These are phyloP conservation scores for Plutomurus gul DNA, from an alignment of 1,140 invertebrate genomes.

Conservation along the genomic window DNA sequence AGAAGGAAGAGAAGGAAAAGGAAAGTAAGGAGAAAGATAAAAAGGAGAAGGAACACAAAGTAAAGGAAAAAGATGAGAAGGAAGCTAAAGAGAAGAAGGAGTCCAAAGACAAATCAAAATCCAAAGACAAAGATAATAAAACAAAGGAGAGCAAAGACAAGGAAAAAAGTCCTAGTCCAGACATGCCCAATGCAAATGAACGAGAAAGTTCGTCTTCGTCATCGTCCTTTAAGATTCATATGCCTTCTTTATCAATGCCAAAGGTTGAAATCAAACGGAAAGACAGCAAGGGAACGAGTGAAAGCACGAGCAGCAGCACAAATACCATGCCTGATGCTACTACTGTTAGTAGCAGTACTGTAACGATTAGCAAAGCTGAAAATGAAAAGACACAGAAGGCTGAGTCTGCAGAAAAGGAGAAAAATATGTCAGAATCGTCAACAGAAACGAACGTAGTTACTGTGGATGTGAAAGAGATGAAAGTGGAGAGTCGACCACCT, in stretches of 20 bases:
- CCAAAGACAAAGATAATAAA: not conserved
- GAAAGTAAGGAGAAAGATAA: not conserved
- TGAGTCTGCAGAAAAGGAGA: not conserved
- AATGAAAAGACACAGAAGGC: not conserved
- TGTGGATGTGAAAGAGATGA: not conserved
- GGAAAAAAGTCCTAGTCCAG: conserved; percentile 16
- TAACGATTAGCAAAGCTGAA: not conserved
- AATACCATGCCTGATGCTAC: not conserved
- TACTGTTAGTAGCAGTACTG: not conserved
- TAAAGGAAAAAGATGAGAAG: conserved; percentile 34
- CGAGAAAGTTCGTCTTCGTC: not conserved
- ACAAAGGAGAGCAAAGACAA: not conserved
- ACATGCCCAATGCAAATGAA: conserved; percentile 8
- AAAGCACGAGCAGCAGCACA: not conserved
- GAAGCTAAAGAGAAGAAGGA: conserved; percentile 31
- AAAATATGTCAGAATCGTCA: not conserved
- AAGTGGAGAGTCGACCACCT: conserved; percentile 32
- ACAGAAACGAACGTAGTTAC: not conserved
- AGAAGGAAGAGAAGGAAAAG: conserved; percentile 32
- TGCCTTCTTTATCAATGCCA: not conserved
- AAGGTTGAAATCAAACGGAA: not conserved
- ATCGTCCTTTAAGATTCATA: conserved; percentile 1
- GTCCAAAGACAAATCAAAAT: not conserved
- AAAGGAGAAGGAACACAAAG: not conserved
- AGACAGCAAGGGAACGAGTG: not conserved